Evolutionary conservation across 2,113 vertebrate species (phyloP).

Genomic region (Neolamprologus hecqui): DNA sequence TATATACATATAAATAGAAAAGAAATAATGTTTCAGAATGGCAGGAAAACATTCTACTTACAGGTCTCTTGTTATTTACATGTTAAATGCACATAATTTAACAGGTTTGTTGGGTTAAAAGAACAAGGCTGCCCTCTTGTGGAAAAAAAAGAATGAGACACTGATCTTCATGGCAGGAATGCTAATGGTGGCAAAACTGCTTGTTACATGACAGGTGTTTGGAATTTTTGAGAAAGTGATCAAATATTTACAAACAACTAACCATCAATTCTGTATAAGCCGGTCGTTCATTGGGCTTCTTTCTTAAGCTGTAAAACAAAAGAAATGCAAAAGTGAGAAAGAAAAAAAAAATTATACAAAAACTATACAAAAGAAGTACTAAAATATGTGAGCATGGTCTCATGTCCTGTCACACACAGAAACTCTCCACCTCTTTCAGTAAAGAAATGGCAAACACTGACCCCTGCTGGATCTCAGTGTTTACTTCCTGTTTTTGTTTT

Average conservation of each 20-base stretch:
- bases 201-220: background rate
- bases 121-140: constrained; percentile 37
- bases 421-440: background rate
- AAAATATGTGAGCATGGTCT: background rate
- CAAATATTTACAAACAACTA: constrained; percentile 42
- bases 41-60: background rate
- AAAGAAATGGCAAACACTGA: constrained; percentile 8
- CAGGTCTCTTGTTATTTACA: background rate
- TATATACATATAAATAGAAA: background rate
- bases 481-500: background rate
- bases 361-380: background rate
- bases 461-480: constrained; percentile 26
- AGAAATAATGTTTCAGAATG: background rate
- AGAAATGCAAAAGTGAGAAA: background rate
- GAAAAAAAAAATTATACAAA: background rate
- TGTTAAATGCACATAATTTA: background rate
- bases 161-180: background rate
- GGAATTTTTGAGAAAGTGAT: background rate
- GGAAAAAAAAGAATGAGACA: background rate
- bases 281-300: constrained; percentile 96
- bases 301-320: constrained; percentile 84
- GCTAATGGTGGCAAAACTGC: background rate
- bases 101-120: background rate
- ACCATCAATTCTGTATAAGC: constrained; percentile 98
- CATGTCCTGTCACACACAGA: background rate